Conservation (phyloP, 2,797 vertebrate genomes). For the Vultur gryphus region DNA sequence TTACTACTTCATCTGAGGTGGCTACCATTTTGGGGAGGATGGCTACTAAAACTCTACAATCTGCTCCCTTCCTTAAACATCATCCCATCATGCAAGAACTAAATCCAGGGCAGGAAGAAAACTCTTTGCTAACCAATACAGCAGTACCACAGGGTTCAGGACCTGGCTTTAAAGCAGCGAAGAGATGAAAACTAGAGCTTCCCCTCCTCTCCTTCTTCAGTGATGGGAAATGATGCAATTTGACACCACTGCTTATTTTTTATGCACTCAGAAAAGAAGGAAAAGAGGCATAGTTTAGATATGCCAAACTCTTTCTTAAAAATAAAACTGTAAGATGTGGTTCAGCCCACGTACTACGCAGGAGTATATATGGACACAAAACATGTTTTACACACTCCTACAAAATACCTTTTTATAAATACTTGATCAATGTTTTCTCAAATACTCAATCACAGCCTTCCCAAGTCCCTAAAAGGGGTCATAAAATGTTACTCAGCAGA, state of each 20-base stretch:
- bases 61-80: background rate
- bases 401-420: constrained; percentile 2
- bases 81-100: background rate
- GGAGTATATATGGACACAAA: background rate
- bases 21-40: background rate
- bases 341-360: background rate
- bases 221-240: background rate
- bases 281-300: background rate
- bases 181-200: background rate
- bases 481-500: constrained; percentile 19
- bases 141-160: background rate
- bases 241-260: background rate
- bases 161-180: background rate
- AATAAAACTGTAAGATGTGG: background rate
- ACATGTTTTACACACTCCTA: background rate
- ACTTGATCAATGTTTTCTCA: background rate
- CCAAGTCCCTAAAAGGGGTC: background rate
- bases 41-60: background rate
- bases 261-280: background rate
- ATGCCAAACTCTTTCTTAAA: background rate
- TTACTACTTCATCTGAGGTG: background rate
- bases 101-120: background rate
- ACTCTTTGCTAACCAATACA: background rate
- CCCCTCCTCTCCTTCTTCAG: background rate
- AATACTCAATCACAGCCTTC: background rate